These are phyloP conservation scores for Hassar affinis DNA, from an alignment of 2,113 vertebrate species.

Conservation along the genomic window DNA sequence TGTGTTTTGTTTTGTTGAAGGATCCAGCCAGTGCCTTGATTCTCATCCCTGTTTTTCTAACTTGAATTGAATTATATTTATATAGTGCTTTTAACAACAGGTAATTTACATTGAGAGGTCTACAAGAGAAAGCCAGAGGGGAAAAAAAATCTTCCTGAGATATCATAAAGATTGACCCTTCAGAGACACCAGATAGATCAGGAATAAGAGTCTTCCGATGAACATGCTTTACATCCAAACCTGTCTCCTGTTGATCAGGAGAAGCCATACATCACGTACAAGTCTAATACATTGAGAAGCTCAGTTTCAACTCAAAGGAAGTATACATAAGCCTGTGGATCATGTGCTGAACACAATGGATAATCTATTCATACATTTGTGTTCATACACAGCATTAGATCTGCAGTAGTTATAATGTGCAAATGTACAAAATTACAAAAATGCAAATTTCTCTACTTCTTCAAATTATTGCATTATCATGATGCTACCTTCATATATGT, in stretches of 20 bases:
- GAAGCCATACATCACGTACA: background rate
- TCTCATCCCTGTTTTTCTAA: background rate
- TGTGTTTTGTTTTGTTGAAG: background rate
- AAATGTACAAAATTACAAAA: too few relatives aligned
- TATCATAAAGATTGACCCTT: background rate
- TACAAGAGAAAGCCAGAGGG: background rate
- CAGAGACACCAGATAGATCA: background rate
- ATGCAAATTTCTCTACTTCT: background rate
- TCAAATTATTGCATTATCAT: background rate
- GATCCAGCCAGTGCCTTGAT: background rate
- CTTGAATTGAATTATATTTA: background rate
- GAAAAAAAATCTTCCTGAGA: background rate
- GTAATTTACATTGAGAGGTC: background rate
- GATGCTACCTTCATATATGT: background rate
- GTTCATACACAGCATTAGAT: too few relatives aligned
- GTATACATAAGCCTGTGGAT: background rate
- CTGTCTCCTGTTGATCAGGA: background rate
- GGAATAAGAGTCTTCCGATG: background rate
- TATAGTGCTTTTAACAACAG: background rate
- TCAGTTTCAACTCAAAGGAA: background rate
- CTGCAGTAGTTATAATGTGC: too few relatives aligned
- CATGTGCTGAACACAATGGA: background rate
- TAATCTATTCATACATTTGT: background rate
- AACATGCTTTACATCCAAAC: background rate
- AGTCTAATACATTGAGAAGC: too few relatives aligned